Percentiles rank a stretch among this genome's conserved stretches.
Evolutionary conservation across 2,113 vertebrate genomes (phyloP).

Genomic region (Rhizomys pruinosus): DNA sequence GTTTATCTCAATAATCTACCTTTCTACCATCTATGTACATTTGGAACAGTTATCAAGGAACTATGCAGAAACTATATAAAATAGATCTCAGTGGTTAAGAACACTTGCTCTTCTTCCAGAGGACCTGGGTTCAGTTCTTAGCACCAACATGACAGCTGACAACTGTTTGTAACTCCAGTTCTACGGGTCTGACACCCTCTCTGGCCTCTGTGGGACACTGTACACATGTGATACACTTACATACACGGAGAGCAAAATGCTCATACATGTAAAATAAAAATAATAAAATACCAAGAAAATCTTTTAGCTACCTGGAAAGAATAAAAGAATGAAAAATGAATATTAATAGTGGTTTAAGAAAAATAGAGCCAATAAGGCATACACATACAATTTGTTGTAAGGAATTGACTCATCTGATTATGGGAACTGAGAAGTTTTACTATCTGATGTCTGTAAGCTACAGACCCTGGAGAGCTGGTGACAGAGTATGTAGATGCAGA

Average conservation of each 20-base stretch:
- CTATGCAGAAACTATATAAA: conserved; percentile 24
- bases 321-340: background rate
- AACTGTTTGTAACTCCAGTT: too few species aligned
- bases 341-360: background rate
- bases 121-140: too few species aligned
- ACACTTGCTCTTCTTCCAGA: too few species aligned
- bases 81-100: background rate
- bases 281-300: too few species aligned
- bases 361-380: background rate
- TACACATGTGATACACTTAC: too few species aligned
- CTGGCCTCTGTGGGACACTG: too few species aligned
- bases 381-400: background rate
- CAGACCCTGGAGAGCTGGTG: background rate
- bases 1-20: background rate
- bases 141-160: too few species aligned
- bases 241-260: too few species aligned
- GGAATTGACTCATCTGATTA: background rate
- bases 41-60: conserved; percentile 42
- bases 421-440: background rate
- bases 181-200: too few species aligned
- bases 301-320: background rate
- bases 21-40: background rate
- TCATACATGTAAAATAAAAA: too few species aligned
- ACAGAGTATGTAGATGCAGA: background rate
- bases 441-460: background rate